These are phyloP conservation scores for Micoletzkya japonica DNA, from an alignment of 2,888 invertebrate genomes.

Conservation along the genomic window DNA sequence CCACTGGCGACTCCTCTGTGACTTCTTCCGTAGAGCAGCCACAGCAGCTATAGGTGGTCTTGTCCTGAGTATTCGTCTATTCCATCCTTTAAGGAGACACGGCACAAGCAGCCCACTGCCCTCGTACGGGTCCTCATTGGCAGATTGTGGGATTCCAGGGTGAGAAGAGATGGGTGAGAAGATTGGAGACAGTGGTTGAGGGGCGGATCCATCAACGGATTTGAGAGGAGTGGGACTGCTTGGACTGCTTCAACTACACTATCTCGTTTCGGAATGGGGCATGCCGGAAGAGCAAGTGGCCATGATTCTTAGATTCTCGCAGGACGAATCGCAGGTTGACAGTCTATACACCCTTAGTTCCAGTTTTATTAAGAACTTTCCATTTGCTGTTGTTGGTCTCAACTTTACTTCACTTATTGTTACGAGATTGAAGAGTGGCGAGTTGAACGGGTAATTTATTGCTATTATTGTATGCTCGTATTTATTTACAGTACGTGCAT, in stretches of 20 bases:
- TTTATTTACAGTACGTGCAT: background rate
- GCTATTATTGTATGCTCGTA: background rate
- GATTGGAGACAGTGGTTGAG: constrained; percentile 34
- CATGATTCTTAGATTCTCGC: constrained; percentile 2
- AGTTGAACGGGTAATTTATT: constrained; percentile 66
- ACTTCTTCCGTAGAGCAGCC: constrained; percentile 26
- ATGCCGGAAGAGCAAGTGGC: background rate
- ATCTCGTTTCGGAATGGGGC: constrained; percentile 63
- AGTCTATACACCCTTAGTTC: background rate
- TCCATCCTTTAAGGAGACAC: background rate
- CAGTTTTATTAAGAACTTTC: constrained; percentile 67
- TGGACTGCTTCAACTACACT: constrained; percentile 67
- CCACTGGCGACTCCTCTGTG: constrained; percentile 22
- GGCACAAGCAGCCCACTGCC: constrained; percentile 68
- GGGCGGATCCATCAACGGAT: constrained; percentile 69
- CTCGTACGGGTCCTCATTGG: constrained; percentile 69
- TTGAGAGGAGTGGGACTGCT: constrained; percentile 69
- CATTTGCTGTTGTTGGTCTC: constrained; percentile 69
- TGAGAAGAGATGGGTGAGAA: constrained; percentile 33
- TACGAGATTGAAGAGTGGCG: constrained; percentile 67
- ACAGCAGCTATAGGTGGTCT: constrained; percentile 10
- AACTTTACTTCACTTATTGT: constrained; percentile 69
- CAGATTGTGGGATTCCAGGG: constrained; percentile 70
- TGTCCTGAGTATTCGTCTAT: background rate
- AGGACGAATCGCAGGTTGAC: constrained; percentile 13